A percentile compares a stretch with the other conserved stretches of the same genome.
phyloP scores from a whole-genome alignment of 2,113 vertebrate genomes.

The Microcebus lehilahytsara region DNA sequence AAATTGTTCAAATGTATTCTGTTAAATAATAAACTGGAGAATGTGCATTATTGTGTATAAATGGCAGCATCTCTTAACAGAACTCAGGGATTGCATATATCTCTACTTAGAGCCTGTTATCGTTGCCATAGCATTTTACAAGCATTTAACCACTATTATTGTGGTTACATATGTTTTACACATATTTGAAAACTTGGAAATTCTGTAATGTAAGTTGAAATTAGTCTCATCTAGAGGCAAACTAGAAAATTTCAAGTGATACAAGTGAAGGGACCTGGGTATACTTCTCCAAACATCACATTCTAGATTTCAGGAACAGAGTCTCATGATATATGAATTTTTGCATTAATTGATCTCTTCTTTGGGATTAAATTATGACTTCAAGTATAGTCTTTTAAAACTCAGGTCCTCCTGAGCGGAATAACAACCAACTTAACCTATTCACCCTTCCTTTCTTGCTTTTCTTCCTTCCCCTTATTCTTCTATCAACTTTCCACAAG shows the following conservation, averaged over 20 bases:
- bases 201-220: background rate
- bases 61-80: slow-evolving; percentile 46
- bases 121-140: background rate
- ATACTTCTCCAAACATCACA: background rate
- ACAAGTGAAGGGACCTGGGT: background rate
- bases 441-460: background rate
- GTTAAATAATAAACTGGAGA: background rate
- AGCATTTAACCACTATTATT: background rate
- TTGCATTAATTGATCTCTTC: background rate
- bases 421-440: background rate
- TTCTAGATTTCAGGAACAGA: background rate
- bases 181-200: background rate
- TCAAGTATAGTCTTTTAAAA: background rate
- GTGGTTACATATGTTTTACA: background rate
- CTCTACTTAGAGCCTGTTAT: background rate
- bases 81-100: background rate
- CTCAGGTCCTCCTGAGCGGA: background rate
- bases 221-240: background rate
- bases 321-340: background rate
- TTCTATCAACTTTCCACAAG: background rate
- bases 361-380: background rate
- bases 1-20: background rate
- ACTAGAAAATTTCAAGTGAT: background rate
- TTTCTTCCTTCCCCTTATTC: background rate
- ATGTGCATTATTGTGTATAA: background rate